phyloP scores from a whole-genome alignment of 2,797 vertebrate genomes.

The Paramormyrops hopkinsi region DNA sequence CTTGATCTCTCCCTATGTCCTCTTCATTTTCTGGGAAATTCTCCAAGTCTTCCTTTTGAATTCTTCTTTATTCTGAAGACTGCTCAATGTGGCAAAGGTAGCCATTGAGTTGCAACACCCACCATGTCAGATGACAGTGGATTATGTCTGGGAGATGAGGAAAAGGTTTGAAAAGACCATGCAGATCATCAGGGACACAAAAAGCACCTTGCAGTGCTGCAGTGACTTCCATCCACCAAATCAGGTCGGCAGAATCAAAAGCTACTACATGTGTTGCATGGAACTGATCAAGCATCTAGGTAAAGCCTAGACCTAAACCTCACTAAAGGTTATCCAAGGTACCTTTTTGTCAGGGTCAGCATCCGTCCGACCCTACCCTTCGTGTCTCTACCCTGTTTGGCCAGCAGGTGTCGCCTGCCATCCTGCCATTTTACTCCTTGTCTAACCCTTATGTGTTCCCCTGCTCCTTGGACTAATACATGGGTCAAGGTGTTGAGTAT shows the following conservation, averaged over 20 bases:
- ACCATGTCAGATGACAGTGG: background rate
- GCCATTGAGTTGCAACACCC: background rate
- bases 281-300: background rate
- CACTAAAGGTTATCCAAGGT: background rate
- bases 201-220: background rate
- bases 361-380: background rate
- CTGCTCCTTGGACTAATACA: background rate
- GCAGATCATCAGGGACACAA: background rate
- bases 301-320: background rate
- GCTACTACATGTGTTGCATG: background rate
- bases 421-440: background rate
- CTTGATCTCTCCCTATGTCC: background rate
- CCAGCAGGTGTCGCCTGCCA: background rate
- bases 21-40: background rate
- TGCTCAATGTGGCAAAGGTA: background rate
- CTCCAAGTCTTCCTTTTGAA: background rate
- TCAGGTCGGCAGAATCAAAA: background rate
- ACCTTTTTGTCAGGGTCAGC: background rate
- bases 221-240: background rate
- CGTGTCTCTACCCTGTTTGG: background rate
- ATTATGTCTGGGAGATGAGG: background rate
- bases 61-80: background rate
- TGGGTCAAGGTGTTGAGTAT: background rate
- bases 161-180: background rate
- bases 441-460: background rate